A percentile compares a stretch with the other conserved stretches of the same genome.
Conservation (phyloP, 1,140 invertebrate genomes). For the Drosophila insularis region DNA sequence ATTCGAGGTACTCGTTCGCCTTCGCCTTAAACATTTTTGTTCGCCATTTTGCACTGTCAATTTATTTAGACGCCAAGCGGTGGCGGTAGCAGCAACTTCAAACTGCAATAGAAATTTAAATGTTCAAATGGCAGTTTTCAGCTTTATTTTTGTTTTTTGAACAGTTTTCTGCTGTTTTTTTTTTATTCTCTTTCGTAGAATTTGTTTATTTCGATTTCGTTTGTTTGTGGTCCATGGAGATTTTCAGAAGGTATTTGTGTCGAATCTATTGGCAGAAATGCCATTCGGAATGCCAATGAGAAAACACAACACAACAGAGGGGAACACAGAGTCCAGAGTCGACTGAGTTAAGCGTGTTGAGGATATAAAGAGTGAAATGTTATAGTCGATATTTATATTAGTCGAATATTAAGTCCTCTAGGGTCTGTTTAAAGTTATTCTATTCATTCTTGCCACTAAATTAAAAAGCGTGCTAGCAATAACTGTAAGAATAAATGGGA, state of each 20-base stretch:
- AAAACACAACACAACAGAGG: neutral
- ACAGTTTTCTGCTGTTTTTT: neutral
- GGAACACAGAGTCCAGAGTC: neutral
- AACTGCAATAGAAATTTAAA: conserved; percentile 19
- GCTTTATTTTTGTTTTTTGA: conserved; percentile 1
- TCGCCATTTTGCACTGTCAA: conserved; percentile 17
- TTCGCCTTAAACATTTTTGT: neutral
- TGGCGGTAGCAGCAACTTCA: too few relatives aligned
- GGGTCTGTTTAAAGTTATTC: neutral
- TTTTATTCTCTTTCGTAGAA: neutral
- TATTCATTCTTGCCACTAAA: neutral
- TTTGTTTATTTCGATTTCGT: conserved; percentile 21
- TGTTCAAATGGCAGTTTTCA: conserved; percentile 15
- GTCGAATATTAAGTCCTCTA: neutral
- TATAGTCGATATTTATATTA: conserved; percentile 9
- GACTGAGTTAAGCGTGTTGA: conserved; percentile 11
- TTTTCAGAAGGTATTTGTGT: conserved; percentile 20
- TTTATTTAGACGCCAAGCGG: conserved; percentile 14
- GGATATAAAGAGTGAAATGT: conserved; percentile 8
- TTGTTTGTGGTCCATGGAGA: conserved; percentile 21
- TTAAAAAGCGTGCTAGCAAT: neutral
- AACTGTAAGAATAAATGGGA: too few relatives aligned
- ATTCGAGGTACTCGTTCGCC: neutral
- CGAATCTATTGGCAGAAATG: conserved; percentile 22
- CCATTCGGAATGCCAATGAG: conserved; percentile 8